These are phyloP conservation scores for Elgaria multicarinata DNA, from an alignment of 2,113 vertebrate genomes.

Conservation along the genomic window DNA sequence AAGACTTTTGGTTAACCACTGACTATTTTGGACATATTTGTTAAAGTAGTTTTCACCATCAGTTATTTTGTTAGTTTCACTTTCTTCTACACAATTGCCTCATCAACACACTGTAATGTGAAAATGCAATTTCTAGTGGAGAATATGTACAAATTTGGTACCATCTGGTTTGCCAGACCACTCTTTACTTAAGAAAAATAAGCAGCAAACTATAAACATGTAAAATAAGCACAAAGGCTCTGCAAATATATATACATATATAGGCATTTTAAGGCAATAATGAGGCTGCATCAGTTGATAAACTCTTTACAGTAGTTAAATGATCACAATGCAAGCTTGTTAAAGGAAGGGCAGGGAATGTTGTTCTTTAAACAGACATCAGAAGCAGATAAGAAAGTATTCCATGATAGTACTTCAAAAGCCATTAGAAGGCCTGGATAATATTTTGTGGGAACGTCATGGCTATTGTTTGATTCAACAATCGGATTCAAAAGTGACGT, in stretches of 20 bases:
- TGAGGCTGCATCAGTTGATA: conserved; percentile 63
- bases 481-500: conserved; percentile 55
- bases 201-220: conserved; percentile 79
- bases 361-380: conserved; percentile 58
- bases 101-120: conserved; percentile 78
- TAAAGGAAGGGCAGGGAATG: conserved; percentile 57
- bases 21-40: conserved; percentile 77
- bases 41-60: conserved; percentile 75
- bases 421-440: conserved; percentile 60
- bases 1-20: conserved; percentile 78
- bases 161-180: conserved; percentile 78
- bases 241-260: no score
- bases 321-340: conserved; percentile 61
- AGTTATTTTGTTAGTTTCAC: conserved; percentile 81
- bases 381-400: conserved; percentile 58
- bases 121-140: conserved; percentile 78
- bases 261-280: conserved; percentile 65
- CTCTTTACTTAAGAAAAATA: conserved; percentile 78
- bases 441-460: conserved; percentile 64
- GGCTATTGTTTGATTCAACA: conserved; percentile 57
- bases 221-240: conserved; percentile 77
- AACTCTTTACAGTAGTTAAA: conserved; percentile 63
- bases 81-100: conserved; percentile 81
- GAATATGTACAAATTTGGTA: conserved; percentile 80
- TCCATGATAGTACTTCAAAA: conserved; percentile 57